Evolutionary conservation across 2,797 vertebrate species (phyloP), one percentile per base, ranked within the genome.

Genomic region (Myiotriccus ornatus): DNA sequence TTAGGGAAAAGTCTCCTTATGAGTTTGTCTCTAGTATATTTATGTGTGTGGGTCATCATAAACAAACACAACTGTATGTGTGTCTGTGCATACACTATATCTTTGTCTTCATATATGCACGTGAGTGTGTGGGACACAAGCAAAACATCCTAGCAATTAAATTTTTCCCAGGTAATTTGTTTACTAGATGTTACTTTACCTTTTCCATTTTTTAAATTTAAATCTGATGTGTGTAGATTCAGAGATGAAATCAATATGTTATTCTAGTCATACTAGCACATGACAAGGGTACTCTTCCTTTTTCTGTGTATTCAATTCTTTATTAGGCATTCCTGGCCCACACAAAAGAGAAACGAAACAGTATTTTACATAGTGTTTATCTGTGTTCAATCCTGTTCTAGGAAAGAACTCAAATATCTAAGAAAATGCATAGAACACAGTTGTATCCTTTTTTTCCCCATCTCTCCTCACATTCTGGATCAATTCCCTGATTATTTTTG

Each of bases 71-170:
- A 41, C 81, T 34, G 1, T n/a, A 17, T 22, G 1, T 21, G 7
- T 41, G 3, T 59, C 19, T 46, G 10, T 35, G 12, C 8, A 10
- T 4, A 50, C 9, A 14, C 7, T 20, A 2, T 4, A 2, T 44
- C 14, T 55, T 14, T 57, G 32, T 63, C 14, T 46, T 37, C n/a
- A 6, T 37, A 17, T 8, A 10, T 9, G 8, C 12, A 50, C 1
- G 0, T 4, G 4, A 5, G 6, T 3, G 3, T 14, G 6, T 43
- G 39, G 9, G 8, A 52, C 21, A 59, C 15, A 73, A 86, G 7
- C 7, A 59, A 87, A 75, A 1, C 20, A 62, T 57, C 6, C 4
- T 20, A 53, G 10, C 5, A 63, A 30, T 30, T 69, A 8, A 76
- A 50, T 55, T 87, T 5, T 55, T 73, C 16, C 2, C 10, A 50